Evolutionary conservation across 1,140 invertebrate genomes (phyloP), one percentile per base, ranked within the genome.

Genomic region (Drosophila subobscura): DNA sequence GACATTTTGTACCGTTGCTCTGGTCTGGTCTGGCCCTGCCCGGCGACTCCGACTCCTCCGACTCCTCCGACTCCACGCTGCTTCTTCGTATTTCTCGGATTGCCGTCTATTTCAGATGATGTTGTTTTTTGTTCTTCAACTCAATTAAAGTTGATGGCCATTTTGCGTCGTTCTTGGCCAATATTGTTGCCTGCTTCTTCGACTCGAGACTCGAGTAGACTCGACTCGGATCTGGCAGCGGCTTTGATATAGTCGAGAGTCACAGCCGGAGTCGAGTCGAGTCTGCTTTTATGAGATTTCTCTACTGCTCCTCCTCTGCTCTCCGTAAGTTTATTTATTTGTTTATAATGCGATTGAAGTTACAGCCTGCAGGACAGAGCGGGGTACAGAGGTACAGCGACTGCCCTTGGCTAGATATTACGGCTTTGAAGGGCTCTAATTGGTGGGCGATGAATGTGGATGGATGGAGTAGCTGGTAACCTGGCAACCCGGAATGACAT

Each of bases 121-220:
- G 33, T 75, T 72, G 55, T 61, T 41, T 66, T 75, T 85, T 65
- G 77, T 67, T 72, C 79, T 79, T 85, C 83, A 86, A 86, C 83
- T 86, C 81, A 86, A 86, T 88, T 86, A 86, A 86, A 88, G 81
- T 81, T 86, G 81, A 88, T 86, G 77, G 81, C 83, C 76, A 86
- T 86, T 88, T 88, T 74, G 57, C 59, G 53, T 71, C 74, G 71
- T 70, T 73, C 66, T 79, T 68, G 71, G 80, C 76, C 80, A 72
- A 72, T 80, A 80, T 71, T 74, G 70, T 67, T 70, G 79, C 66
- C 72, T 67, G 51, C 40, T 44, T 40, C 44, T 20, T 1, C 16
- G 16, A 20, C 16, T 20, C 16, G 16, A 20, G 16, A 20, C 16
- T 20, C 16, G 16, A n/a, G n/a, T n/a, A n/a, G 27, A 20, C 42